Base-by-base conservation (phyloP, 2,113 vertebrate genomes). In the Gymnobelideus leadbeateri region DNA sequence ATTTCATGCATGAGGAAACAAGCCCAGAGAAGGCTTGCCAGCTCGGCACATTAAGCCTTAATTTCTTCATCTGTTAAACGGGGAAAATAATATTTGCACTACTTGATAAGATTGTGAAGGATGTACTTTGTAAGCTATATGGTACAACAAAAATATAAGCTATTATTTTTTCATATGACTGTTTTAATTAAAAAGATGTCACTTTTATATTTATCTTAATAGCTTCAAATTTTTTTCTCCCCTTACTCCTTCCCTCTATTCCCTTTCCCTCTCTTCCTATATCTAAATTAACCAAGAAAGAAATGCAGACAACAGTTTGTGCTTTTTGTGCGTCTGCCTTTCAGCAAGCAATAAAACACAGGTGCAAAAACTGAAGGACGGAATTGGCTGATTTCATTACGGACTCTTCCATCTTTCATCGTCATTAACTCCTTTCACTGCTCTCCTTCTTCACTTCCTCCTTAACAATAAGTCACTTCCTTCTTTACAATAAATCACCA, bases 401-500 rank as follows among this genome's bases (percentile, higher is more conserved):
- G 8, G 4, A 31, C 92, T 57, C 95, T 91, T 95, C 47, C 31
- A 14, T 91, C 54, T 94, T 96, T 94, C 77, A 90, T 93, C 89
- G 50, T 51, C 52, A 94, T 90, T 93, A 96, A 91, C 51, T 95
- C 47, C 53, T 95, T 91, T 92, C 0, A 0, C 46, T 89, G 54
- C 26, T 94, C 93, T 95, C 91, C 47, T 46, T 89, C 49, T 46
- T 89, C 93, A 96, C 94, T 97, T 97, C 92, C 91, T 94, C 55
- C 47, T 96, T 93, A 92, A 92, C 84, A 91, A 89, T 95, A 89
- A 96, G 93, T 91, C 92, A 52, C 95, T 96, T 96, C 90, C 95
- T 96, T 94, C 94, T 95, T 95, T 94, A 90, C 90, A 53, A 95
- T 97, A 98, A 97, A 97, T 97, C 96, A 93, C 95, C 9, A 31